Evolutionary conservation across 1,140 invertebrate species (phyloP).

Genomic region (Vanessa tameamea): DNA sequence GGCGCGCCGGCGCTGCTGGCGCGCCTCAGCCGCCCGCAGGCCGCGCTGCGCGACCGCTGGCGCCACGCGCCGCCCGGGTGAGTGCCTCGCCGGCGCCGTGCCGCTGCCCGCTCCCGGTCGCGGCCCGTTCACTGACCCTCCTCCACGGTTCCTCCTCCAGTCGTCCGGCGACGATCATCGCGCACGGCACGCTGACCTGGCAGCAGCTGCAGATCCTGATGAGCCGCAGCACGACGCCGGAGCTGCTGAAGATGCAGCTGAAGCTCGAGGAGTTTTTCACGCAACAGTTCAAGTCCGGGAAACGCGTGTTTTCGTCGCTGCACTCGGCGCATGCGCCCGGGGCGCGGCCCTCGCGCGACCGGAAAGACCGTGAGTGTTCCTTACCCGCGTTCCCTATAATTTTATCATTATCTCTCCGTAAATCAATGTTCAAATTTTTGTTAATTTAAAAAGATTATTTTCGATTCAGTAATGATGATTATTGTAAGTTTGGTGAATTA

Average conservation of each 20-base stretch:
- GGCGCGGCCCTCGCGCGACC: conserved; percentile 44
- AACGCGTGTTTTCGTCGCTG: conserved; percentile 92
- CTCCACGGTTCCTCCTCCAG: conserved; percentile 25
- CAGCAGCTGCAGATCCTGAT: conserved; percentile 98
- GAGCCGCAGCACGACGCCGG: conserved; percentile 96
- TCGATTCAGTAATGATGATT: too few species aligned
- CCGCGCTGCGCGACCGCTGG: conserved; percentile 92
- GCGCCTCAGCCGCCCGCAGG: conserved; percentile 90
- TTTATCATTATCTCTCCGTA: background rate
- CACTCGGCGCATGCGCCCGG: conserved; percentile 69
- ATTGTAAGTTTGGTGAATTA: too few species aligned
- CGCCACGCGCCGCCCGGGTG: conserved; percentile 53
- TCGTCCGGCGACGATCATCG: conserved; percentile 94
- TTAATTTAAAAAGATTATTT: too few species aligned
- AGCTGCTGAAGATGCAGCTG: conserved; percentile 97
- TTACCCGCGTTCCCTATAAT: conserved; percentile 56
- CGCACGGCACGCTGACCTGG: conserved; percentile 96
- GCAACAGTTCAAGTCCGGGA: conserved; percentile 96
- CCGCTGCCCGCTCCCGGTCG: background rate
- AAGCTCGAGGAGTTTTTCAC: conserved; percentile 98
- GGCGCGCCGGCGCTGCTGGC: conserved; percentile 96
- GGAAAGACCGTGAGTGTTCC: conserved; percentile 80
- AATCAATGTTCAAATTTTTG: background rate
- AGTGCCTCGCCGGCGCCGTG: conserved; percentile 17
- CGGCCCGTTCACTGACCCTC: background rate